Conservation (phyloP, 1,140 invertebrate species). For the Hypsibius dujardini region DNA sequence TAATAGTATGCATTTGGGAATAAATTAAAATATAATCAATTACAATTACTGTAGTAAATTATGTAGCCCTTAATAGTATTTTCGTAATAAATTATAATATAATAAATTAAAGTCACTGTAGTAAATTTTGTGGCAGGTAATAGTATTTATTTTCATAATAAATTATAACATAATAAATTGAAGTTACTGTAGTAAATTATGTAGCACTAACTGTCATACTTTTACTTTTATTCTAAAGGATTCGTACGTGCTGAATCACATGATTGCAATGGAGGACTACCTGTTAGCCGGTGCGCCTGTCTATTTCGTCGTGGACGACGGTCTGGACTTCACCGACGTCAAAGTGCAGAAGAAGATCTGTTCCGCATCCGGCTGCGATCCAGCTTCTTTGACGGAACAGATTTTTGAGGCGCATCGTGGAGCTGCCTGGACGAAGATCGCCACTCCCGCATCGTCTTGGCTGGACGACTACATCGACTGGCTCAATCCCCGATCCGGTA, state of each 20-base stretch:
- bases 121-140: too few relatives aligned
- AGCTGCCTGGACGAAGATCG: conserved; percentile 54
- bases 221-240: conserved; percentile 33
- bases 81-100: too few relatives aligned
- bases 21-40: too few relatives aligned
- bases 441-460: conserved; percentile 61
- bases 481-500: conserved; percentile 36
- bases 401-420: conserved; percentile 53
- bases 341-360: conserved; percentile 56
- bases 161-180: too few relatives aligned
- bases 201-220: too few relatives aligned
- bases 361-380: conserved; percentile 43
- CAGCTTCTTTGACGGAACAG: conserved; percentile 63
- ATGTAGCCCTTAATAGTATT: too few relatives aligned
- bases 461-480: conserved; percentile 79
- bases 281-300: conserved; percentile 69
- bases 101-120: too few relatives aligned
- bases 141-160: too few relatives aligned
- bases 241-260: conserved; percentile 67
- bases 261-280: conserved; percentile 51
- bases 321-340: conserved; percentile 48
- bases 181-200: too few relatives aligned
- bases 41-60: too few relatives aligned
- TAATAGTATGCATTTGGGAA: too few relatives aligned
- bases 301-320: conserved; percentile 66